phyloP scores from a whole-genome alignment of 2,113 vertebrate species.

The Colinus virginianus region DNA sequence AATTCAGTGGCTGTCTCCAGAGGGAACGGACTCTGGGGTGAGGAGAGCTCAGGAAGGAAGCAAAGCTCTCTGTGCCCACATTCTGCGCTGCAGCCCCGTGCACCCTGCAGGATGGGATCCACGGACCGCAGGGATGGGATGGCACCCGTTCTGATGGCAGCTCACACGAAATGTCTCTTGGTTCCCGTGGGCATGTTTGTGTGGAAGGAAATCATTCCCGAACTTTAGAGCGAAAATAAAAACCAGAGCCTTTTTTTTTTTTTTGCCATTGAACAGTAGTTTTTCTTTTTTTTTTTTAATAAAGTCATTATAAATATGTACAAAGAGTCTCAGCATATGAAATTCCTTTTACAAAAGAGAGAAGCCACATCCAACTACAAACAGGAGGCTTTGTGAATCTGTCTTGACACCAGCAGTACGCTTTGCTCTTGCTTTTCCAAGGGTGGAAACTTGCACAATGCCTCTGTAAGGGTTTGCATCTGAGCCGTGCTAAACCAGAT shows the following conservation, averaged over 20 bases:
- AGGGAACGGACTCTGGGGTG: background rate
- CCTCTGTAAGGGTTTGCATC: background rate
- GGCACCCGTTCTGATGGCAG: background rate
- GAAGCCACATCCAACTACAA: conserved; percentile 56
- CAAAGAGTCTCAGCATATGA: conserved; percentile 83
- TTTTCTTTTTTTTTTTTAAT: conserved; percentile 77
- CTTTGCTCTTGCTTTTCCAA: conserved; percentile 34
- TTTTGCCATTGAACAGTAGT: conserved; percentile 60
- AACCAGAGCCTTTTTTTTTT: background rate
- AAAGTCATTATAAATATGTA: conserved; percentile 87
- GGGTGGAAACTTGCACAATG: conserved; percentile 58
- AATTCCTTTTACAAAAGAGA: conserved; percentile 84
- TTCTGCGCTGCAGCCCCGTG: accelerated
- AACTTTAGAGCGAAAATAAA: conserved; percentile 7
- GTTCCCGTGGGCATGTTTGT: background rate
- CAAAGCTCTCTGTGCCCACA: background rate
- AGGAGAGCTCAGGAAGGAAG: background rate
- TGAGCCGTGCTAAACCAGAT: background rate
- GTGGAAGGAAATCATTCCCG: background rate
- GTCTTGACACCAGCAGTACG: background rate
- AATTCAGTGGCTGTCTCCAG: background rate
- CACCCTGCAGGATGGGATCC: too few relatives aligned
- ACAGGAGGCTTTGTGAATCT: background rate
- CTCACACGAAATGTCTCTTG: background rate
- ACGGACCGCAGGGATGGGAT: background rate